These are phyloP conservation scores for Ophiodon elongatus DNA, from an alignment of 2,113 vertebrate species.

Conservation along the genomic window DNA sequence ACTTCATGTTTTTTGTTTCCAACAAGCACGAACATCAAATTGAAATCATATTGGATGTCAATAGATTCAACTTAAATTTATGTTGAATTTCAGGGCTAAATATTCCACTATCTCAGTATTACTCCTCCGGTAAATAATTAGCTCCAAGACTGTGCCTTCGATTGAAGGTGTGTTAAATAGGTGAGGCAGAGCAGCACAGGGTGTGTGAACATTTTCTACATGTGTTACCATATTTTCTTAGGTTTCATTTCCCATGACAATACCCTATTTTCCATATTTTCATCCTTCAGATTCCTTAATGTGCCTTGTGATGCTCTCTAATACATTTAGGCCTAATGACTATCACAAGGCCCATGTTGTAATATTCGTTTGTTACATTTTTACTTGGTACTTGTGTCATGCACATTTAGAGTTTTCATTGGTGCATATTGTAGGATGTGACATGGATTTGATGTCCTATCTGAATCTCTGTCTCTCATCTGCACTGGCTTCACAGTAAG, in stretches of 20 bases:
- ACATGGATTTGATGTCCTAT: conserved; percentile 54
- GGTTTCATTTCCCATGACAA: conserved; percentile 14
- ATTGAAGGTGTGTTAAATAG: conserved; percentile 63
- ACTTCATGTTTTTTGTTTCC: not conserved
- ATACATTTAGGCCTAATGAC: conserved; percentile 17
- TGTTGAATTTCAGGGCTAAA: not conserved
- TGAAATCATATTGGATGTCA: not conserved
- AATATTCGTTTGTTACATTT: conserved; percentile 32
- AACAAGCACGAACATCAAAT: not conserved
- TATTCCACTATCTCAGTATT: conserved; percentile 16
- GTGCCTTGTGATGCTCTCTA: conserved; percentile 15
- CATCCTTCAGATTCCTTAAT: not conserved
- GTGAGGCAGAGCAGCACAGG: conserved; percentile 37
- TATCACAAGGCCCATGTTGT: conserved; percentile 28
- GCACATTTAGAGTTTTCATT: conserved; percentile 26
- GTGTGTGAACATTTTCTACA: conserved; percentile 21
- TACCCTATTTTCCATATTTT: not conserved
- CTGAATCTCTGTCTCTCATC: conserved; percentile 51
- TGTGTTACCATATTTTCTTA: conserved; percentile 20
- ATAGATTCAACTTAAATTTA: not conserved
- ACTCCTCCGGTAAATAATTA: conserved; percentile 59
- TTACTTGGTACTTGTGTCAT: not conserved
- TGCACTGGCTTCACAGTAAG: conserved; percentile 70
- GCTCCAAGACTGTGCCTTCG: conserved; percentile 37
- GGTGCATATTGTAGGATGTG: conserved; percentile 43